These are phyloP conservation scores for Belgica antarctica DNA, from an alignment of 2,888 invertebrate species.

Conservation along the genomic window DNA sequence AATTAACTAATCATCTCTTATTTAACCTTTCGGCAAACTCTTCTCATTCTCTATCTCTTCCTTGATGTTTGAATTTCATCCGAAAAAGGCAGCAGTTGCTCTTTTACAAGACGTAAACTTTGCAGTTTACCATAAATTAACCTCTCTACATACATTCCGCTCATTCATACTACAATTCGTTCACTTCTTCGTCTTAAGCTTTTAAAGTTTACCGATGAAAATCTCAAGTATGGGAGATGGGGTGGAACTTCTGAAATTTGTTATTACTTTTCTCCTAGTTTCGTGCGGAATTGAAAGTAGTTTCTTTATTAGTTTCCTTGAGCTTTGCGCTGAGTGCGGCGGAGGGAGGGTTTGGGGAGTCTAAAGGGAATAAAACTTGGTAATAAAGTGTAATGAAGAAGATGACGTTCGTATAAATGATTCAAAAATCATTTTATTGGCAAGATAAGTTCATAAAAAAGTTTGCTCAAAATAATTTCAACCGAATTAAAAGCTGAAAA, in stretches of 20 bases:
- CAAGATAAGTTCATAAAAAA: conserved; percentile 19
- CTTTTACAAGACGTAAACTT: not conserved
- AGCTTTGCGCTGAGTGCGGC: not conserved
- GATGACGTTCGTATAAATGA: conserved; percentile 19
- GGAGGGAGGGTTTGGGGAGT: no score
- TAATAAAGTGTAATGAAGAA: no score
- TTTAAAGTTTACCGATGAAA: no score
- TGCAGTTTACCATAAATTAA: conserved; percentile 13
- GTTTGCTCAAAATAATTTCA: not conserved
- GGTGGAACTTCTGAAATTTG: not conserved
- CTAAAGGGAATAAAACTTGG: no score
- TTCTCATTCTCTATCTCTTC: not conserved
- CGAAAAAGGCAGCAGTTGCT: not conserved
- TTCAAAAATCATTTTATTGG: conserved; percentile 20
- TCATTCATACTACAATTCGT: no score
- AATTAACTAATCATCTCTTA: conserved; percentile 27
- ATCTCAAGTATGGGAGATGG: no score
- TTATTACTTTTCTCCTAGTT: conserved; percentile 8
- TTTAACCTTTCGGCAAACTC: conserved; percentile 14
- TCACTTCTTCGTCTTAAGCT: no score
- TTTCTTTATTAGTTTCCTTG: not conserved
- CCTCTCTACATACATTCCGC: not conserved
- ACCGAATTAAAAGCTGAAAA: not conserved
- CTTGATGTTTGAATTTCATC: not conserved
- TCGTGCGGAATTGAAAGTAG: not conserved